Base-by-base conservation (phyloP, 2,888 invertebrate genomes). In the Apotomis turbidana region DNA sequence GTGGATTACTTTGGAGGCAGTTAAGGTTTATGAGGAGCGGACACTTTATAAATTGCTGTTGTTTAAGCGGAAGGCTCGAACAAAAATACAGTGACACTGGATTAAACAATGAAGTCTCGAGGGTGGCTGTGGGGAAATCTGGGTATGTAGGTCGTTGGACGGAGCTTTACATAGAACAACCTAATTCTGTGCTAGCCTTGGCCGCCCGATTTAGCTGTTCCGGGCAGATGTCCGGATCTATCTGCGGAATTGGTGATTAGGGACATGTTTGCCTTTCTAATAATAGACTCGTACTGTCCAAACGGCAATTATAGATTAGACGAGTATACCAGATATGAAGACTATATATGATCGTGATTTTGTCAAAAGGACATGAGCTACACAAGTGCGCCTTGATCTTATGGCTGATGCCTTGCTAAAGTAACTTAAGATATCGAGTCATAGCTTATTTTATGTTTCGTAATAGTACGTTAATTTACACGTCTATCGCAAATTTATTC, bases 1-100 rank as follows among this genome's bases (percentile, higher is more conserved):
- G 60, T 49, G 61, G 68, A 71, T 71, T 68, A 71, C 57, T 61
- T 62, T 52, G 62, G 68, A 68, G 61, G 67, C 67, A 55, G 38
- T 55, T 55, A 58, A 55, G 27, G 44, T 67, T 62, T 57, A 58
- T 27, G 62, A 67, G 59, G 10, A 70, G 58, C 12, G 41, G 38
- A 49, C 66, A 67, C 46, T 61, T 60, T 61, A 66, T 60, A 68
- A 55, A 66, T 71, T 60, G 49, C 60, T 55, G 15, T n/a, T 9
- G n/a, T 61, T 61, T 60, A 70, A 41, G 0, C 6, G 70, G 9
- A 49, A 49, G 3, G 9, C 49, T 36, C 27, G 27, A 10, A 57
- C 5, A 54, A 55, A 66, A 46, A 46, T 46, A 36, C 4, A n/a
- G n/a, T 6, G 3, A 58, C 27, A 3, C 5, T 1, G n/a, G 12